Conservation (phyloP, 2,888 invertebrate genomes). For the Listrodromus nycthemerus region DNA sequence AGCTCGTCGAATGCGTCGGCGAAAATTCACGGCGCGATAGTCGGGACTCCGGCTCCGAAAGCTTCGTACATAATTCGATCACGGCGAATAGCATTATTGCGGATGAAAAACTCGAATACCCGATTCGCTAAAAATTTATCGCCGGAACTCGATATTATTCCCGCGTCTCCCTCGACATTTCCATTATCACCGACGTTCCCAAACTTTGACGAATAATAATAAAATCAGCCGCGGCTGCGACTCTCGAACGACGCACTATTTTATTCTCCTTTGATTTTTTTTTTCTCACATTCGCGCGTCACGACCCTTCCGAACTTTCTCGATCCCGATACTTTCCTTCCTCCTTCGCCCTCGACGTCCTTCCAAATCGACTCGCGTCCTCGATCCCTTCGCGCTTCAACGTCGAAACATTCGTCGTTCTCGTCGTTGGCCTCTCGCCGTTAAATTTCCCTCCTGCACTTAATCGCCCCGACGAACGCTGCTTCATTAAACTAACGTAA, state of each 20-base stretch:
- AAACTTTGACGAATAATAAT: no score
- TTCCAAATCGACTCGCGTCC: slow-evolving; percentile 25
- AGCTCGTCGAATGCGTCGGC: not conserved
- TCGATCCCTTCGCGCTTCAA: slow-evolving; percentile 32
- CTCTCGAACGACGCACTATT: no score
- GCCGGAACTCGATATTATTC: no score
- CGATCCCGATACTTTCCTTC: not conserved
- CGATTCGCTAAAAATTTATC: no score
- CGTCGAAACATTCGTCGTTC: no score
- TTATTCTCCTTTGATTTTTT: no score
- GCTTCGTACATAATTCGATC: not conserved
- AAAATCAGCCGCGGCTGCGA: no score
- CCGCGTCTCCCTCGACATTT: no score
- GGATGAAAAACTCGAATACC: no score
- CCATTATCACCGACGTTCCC: no score
- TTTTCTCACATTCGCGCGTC: no score
- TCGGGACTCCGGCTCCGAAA: not conserved
- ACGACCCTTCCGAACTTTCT: not conserved
- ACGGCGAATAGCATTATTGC: no score
- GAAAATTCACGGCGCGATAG: not conserved
- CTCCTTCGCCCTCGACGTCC: not conserved
- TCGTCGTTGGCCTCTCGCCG: slow-evolving; percentile 24
- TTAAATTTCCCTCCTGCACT: not conserved
- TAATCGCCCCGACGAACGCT: slow-evolving; percentile 27
- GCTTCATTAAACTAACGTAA: slow-evolving; percentile 47